phyloP scores from a whole-genome alignment of 2,797 vertebrate genomes.

The Gymnoscopelus microlampas region DNA sequence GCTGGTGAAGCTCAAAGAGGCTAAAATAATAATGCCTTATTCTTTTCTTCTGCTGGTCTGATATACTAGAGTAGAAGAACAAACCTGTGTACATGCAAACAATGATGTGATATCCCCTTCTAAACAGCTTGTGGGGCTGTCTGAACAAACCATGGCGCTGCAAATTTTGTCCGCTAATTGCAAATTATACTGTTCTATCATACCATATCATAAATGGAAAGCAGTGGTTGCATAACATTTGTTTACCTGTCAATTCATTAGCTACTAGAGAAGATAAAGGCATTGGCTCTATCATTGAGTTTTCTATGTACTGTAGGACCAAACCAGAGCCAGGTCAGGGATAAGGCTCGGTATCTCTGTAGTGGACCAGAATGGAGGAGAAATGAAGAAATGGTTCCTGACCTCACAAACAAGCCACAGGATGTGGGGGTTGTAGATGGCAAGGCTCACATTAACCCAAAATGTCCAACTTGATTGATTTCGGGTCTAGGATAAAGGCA shows the following conservation, averaged over 20 bases:
- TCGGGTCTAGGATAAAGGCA: constrained; percentile 60
- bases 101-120: constrained; percentile 38
- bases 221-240: constrained; percentile 8
- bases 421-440: constrained; percentile 55
- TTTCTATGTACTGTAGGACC: constrained; percentile 15
- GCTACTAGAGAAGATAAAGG: constrained; percentile 30
- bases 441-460: constrained; percentile 49
- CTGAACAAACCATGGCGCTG: constrained; percentile 22
- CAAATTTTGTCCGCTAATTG: not conserved
- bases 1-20: no score
- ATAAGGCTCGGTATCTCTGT: constrained; percentile 14
- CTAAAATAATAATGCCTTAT: no score
- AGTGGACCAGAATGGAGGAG: constrained; percentile 9
- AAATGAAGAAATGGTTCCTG: constrained; percentile 37
- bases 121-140: not conserved
- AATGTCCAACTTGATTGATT: constrained; percentile 74
- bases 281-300: constrained; percentile 21
- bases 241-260: constrained; percentile 28
- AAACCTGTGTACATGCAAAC: constrained; percentile 1
- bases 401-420: constrained; percentile 40
- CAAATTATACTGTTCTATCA: constrained; percentile 33
- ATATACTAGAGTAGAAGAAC: not conserved
- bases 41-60: no score
- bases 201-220: constrained; percentile 36
- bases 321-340: constrained; percentile 24